phyloP scores from a whole-genome alignment of 2,797 vertebrate species.

The Tachyglossus aculeatus region DNA sequence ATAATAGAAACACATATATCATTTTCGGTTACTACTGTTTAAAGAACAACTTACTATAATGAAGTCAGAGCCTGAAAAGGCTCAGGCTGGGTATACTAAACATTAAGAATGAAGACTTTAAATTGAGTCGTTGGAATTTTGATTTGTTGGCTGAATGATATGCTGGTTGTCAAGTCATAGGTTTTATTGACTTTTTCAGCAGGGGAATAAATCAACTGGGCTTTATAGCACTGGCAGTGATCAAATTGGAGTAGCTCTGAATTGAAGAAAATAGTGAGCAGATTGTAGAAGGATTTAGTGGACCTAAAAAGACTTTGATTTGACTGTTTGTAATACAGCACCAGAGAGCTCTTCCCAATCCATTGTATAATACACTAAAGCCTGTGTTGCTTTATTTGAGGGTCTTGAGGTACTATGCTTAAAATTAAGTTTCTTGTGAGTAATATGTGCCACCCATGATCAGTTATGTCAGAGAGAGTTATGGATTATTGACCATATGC shows the following conservation, averaged over 20 bases:
- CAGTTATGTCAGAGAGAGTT: no score
- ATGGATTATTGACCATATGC: no score
- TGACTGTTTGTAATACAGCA: not conserved
- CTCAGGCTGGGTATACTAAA: not conserved
- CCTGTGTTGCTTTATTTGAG: not conserved
- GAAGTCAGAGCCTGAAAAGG: not conserved
- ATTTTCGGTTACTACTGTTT: not conserved
- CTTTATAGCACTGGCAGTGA: constrained; percentile 36
- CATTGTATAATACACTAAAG: constrained; percentile 11
- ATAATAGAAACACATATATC: not conserved
- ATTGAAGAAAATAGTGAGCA: constrained; percentile 29
- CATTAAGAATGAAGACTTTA: constrained; percentile 24
- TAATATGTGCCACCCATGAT: not conserved
- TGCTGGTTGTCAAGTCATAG: constrained; percentile 21
- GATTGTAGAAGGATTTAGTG: constrained; percentile 29
- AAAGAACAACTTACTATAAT: not conserved
- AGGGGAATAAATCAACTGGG: constrained; percentile 39
- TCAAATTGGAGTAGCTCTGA: constrained; percentile 20
- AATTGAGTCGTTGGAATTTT: constrained; percentile 31
- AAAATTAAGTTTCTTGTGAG: not conserved
- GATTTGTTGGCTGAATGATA: constrained; percentile 41
- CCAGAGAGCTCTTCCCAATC: constrained; percentile 1
- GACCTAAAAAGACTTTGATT: constrained; percentile 40
- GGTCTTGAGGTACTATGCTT: not conserved
- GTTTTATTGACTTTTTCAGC: constrained; percentile 39